These are phyloP conservation scores for Silurus meridionalis DNA, from an alignment of 2,113 vertebrate genomes.

Conservation along the genomic window DNA sequence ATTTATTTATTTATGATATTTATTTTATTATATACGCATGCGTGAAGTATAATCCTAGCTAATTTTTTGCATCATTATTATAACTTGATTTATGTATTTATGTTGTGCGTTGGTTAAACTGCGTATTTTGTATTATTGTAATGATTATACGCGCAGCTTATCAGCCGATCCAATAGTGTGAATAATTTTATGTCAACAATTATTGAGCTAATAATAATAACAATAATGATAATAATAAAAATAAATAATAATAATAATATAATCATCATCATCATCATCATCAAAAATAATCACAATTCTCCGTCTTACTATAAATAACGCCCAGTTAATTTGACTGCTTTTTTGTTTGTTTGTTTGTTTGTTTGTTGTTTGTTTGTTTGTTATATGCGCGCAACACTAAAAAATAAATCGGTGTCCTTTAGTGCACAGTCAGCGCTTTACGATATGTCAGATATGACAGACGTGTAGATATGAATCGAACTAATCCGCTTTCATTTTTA, in stretches of 20 bases:
- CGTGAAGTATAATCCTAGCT: too few species aligned
- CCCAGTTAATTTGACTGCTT: not conserved
- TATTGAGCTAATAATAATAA: too few species aligned
- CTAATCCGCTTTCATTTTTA: not conserved
- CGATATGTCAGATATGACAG: not conserved
- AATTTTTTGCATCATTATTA: too few species aligned
- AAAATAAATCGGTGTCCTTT: not conserved
- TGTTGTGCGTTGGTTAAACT: too few species aligned
- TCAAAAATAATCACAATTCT: not conserved
- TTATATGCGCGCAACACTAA: not conserved
- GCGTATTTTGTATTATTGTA: not conserved
- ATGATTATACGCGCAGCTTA: not conserved
- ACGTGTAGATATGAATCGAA: not conserved
- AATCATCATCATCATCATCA: conserved; percentile 1
- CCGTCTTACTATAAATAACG: not conserved
- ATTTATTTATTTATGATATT: too few species aligned
- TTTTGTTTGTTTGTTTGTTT: not conserved
- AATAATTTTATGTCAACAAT: not conserved
- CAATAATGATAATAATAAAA: too few species aligned
- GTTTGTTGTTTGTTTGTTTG: not conserved
- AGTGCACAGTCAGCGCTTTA: not conserved
- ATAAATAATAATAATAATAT: not conserved
- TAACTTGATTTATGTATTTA: too few species aligned
- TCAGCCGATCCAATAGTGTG: not conserved
- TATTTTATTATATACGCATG: not conserved